Evolutionary conservation across 2,113 vertebrate genomes (phyloP).

Genomic region (Scomber colias): DNA sequence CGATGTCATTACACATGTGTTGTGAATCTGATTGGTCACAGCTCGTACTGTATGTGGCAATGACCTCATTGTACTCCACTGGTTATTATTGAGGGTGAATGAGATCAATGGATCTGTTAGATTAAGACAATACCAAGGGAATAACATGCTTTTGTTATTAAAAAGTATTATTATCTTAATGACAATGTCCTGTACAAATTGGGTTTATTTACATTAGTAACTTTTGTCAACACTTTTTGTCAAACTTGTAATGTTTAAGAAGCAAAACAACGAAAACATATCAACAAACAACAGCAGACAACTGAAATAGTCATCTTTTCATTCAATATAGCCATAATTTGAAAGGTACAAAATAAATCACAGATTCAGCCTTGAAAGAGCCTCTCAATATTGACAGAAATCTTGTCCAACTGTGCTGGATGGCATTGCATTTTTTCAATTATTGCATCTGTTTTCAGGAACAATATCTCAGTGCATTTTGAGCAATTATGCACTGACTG

Average conservation of each 20-base stretch:
- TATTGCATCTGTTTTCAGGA: no score
- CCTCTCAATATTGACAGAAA: no score
- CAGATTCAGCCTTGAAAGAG: background rate
- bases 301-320: no score
- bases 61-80: conserved; percentile 43
- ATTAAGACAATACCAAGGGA: conserved; percentile 13
- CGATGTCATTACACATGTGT: conserved; percentile 57
- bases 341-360: background rate
- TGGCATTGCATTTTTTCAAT: no score
- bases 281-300: no score
- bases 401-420: no score
- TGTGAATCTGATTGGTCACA: conserved; percentile 70
- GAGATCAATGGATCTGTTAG: conserved; percentile 45
- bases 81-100: conserved; percentile 37
- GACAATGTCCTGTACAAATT: background rate
- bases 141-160: background rate
- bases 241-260: background rate
- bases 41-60: conserved; percentile 40
- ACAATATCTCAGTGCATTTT: no score
- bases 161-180: background rate
- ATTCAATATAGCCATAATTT: background rate
- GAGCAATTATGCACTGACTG: no score
- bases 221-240: background rate
- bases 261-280: background rate
- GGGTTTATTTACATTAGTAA: background rate